These are phyloP conservation scores for Gandaritis pyraliata DNA, from an alignment of 2,888 invertebrate species.

Conservation along the genomic window DNA sequence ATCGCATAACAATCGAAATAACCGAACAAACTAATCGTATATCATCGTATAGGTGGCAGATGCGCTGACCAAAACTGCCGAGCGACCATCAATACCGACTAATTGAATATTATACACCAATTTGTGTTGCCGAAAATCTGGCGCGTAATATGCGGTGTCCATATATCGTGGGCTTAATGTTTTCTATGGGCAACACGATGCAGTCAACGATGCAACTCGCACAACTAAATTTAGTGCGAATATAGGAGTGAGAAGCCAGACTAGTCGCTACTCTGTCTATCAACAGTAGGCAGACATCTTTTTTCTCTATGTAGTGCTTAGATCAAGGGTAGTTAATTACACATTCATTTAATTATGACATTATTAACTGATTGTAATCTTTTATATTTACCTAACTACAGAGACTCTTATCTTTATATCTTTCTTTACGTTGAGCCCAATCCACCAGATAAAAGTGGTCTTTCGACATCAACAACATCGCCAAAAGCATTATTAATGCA, in stretches of 20 bases:
- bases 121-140: slow-evolving; percentile 83
- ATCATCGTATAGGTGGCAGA: slow-evolving; percentile 76
- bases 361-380: too few species aligned
- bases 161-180: slow-evolving; percentile 74
- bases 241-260: slow-evolving; percentile 20
- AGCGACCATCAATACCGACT: slow-evolving; percentile 78
- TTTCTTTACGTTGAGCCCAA: too few species aligned
- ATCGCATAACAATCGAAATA: slow-evolving; percentile 45
- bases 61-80: slow-evolving; percentile 81
- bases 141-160: slow-evolving; percentile 77
- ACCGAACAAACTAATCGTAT: slow-evolving; percentile 72
- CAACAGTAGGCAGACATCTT: not conserved
- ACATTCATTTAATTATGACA: too few species aligned
- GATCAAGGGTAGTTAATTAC: too few species aligned
- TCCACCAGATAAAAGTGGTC: too few species aligned
- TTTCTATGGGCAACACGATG: slow-evolving; percentile 70
- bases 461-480: too few species aligned
- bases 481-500: too few species aligned
- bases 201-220: slow-evolving; percentile 61
- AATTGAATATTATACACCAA: slow-evolving; percentile 84
- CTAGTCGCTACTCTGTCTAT: not conserved
- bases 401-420: too few species aligned
- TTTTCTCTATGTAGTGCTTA: not conserved
- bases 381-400: too few species aligned
- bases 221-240: slow-evolving; percentile 62